phyloP scores from a whole-genome alignment of 2,888 invertebrate genomes.

The Elgonia sp. region DNA sequence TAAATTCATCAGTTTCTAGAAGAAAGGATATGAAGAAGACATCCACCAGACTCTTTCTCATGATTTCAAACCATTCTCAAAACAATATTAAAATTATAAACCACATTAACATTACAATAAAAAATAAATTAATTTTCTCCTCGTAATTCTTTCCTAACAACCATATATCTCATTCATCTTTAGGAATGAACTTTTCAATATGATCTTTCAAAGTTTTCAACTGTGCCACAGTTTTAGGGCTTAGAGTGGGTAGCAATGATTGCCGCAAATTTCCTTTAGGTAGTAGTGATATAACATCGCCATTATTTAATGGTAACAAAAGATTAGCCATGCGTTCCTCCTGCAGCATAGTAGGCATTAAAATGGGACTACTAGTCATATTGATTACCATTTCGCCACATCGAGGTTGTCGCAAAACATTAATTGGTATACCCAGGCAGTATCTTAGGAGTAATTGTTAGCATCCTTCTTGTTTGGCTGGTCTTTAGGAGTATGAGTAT shows the following conservation, averaged over 20 bases:
- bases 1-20: too few relatives aligned
- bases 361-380: slow-evolving; percentile 88
- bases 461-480: slow-evolving; percentile 52
- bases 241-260: slow-evolving; percentile 64
- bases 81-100: too few relatives aligned
- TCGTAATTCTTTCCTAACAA: neutral
- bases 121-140: too few relatives aligned
- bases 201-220: slow-evolving; percentile 66
- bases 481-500: slow-evolving; percentile 57
- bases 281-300: slow-evolving; percentile 89
- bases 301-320: slow-evolving; percentile 90
- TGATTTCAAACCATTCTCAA: too few relatives aligned
- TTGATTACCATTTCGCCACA: slow-evolving; percentile 91
- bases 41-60: too few relatives aligned
- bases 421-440: slow-evolving; percentile 89
- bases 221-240: slow-evolving; percentile 42
- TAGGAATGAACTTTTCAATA: slow-evolving; percentile 70
- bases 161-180: neutral
- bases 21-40: too few relatives aligned
- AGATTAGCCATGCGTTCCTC: slow-evolving; percentile 89
- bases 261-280: slow-evolving; percentile 84
- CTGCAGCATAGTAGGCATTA: slow-evolving; percentile 87
- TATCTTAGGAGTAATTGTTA: slow-evolving; percentile 87
- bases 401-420: slow-evolving; percentile 89
- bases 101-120: too few relatives aligned